Evolutionary conservation across 2,888 invertebrate genomes (phyloP).

Genomic region (Glomeris marginata): DNA sequence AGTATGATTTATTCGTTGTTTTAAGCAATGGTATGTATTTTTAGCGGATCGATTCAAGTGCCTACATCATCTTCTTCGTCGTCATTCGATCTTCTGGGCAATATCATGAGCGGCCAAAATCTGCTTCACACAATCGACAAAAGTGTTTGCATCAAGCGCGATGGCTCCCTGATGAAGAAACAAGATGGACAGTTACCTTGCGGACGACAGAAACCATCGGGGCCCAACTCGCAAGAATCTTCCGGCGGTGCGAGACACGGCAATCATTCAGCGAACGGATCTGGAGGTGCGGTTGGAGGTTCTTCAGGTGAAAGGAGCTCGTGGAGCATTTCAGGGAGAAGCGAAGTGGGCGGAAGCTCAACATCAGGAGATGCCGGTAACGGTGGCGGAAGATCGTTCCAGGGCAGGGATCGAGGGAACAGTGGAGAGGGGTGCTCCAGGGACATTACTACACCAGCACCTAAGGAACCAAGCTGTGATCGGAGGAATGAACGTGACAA

Average conservation of each 20-base stretch:
- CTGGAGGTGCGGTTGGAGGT: not conserved
- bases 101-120: conserved; percentile 28
- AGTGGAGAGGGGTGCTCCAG: no score
- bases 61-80: conserved; percentile 6
- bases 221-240: conserved; percentile 1
- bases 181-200: conserved; percentile 1
- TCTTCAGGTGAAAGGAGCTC: not conserved
- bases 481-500: not conserved
- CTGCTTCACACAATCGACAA: conserved; percentile 25
- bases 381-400: no score
- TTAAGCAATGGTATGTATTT: no score
- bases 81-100: conserved; percentile 27
- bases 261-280: no score
- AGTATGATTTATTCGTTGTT: no score
- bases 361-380: no score
- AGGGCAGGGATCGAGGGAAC: not conserved
- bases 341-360: no score
- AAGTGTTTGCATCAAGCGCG: conserved; percentile 28
- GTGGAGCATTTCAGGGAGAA: no score
- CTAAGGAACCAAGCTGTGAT: no score
- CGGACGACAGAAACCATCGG: not conserved
- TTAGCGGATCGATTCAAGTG: conserved; percentile 1
- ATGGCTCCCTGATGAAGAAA: conserved; percentile 24
- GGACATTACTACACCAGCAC: no score
- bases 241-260: not conserved